Base-by-base conservation (phyloP, 2,888 invertebrate genomes). In the Tanytarsus gracilentus region DNA sequence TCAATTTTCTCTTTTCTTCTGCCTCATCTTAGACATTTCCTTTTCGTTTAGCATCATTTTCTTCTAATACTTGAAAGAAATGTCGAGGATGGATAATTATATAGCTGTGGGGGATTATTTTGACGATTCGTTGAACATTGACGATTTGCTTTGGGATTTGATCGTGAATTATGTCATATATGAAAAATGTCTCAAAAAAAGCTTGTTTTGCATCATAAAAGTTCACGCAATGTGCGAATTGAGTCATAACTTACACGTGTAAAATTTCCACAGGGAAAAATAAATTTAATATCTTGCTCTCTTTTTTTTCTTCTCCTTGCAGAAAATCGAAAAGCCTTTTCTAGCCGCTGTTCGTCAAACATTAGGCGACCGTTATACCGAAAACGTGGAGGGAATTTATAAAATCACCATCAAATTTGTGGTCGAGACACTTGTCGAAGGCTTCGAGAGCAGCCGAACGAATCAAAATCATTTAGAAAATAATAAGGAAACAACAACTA, bases 291-390 rank as follows among this genome's bases (percentile, higher is more conserved):
- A 11, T 36, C 50, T 55, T 26, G 14, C 55, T 65, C 14, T 40
- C 27, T 23, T 26, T 40, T 27, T 16, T 52, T 53, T 51, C 58
- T 67, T 69, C 64, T 66, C 65, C 66, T 78, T 78, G 2, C 84
- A 94, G 94, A 88, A 84, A 83, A 87, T 94, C 67, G 91, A 93
- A 71, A 82, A 84, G 66, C 92, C 94, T 1, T 94, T 94, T 74
- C 75, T 94, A 66, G 81, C 85, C 69, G 89, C 94, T 0, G 92
- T 93, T 8, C 83, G 87, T 70, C 82, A 83, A 63, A 92, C 92
- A 0, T 77, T 94, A 30, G 91, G 88, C 3, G 92, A 93, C 65
- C 80, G 92, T 63, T 93, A 89, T 76, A 89, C 92, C 8, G 86
- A 88, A 56, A 91, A 92, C 75, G 88, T 94, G 66, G 89, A 91